Evolutionary conservation across 2,113 vertebrate species (phyloP), one percentile per base, ranked within the genome.

Genomic region (Coptodon rendalli): DNA sequence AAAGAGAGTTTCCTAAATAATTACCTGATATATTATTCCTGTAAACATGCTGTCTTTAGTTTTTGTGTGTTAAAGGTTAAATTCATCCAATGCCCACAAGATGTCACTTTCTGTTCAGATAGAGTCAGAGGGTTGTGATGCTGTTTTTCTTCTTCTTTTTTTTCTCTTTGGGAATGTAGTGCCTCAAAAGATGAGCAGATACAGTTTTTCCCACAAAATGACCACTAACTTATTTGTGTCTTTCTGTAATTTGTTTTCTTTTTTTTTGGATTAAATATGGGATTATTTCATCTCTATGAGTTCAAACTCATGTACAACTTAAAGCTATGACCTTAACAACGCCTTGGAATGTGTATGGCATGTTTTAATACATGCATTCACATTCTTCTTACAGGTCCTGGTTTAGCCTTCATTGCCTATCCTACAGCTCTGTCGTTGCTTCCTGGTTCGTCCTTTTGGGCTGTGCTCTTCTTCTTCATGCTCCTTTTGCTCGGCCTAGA

Each of bases 401-500:
- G 97, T 5, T 93, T 99, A 91, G 96, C 96, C 38, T 99, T 99
- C 89, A 97, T 97, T 4, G 96, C 95, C 0, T 98, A 97, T 80
- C 98, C 98, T 8, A 97, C 92, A 61, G 98, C 97, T 7, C 93
- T 99, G 71, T 97, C 97, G 0, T 87, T 98, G 96, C 96, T 99
- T 94, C 98, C 98, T 0, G 90, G 93, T 8, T 95, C 98, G 13
- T 97, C 96, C 52, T 96, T 99, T 87, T 99, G 98, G 98, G 95
- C 97, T 16, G 97, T 98, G 80, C 96, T 99, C 16, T 99, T 99
- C 96, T 99, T 99, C 94, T 87, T 98, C 88, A 98, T 98, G 98
- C 68, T 99, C 68, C 90, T 99, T 85, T 97, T 99, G 91, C 89
- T 99, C 29, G 98, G 97, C 43, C 95, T 99, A 59, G 97, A 99